Base-by-base conservation (phyloP, 2,888 invertebrate species). In the Tiliacea aurago region DNA sequence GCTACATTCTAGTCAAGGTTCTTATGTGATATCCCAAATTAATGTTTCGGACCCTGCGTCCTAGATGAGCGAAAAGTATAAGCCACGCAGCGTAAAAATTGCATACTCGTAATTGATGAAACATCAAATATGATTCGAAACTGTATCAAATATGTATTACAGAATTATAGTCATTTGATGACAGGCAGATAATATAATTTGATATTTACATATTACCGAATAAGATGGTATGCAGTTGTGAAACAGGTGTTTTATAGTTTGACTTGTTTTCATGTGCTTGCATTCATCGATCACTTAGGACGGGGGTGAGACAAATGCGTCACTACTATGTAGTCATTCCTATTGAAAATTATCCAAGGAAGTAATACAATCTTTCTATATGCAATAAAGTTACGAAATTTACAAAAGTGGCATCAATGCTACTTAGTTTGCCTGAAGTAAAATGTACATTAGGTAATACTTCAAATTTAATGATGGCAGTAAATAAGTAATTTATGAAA, bases 1-100 rank as follows among this genome's bases (percentile, higher is more conserved):
- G 33, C 45, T 37, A 33, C 20, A 68, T 58, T 77, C 73, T 71
- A 84, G 71, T 84, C 73, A 69, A 70, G 53, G 65, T 61, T 37
- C 1, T 20, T 5, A n/a, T 43, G 66, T 47, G 37, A 64, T 55
- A 49, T 64, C 3, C 11, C 41, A 20, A 23, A 45, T 37, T 15
- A 56, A 43, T 61, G 7, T 43, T 61, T 71, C n/a, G 33, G 55
- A 58, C 43, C 55, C 43, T 68, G 69, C 15, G 41, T 70, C 84
- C 47, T 74, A 67, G 37, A 28, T 81, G 66, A 79, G n/a, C 28
- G 43, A 51, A 51, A 64, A 37, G 13, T 47, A 33, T 10, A 43
- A 15, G 20, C 13, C 23, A 33, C 2, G 10, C 23, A 10, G n/a
- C 20, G 0, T 49, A 11, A 47, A 3, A 43, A 20, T 51, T 37